These are phyloP conservation scores for Ptilonorhynchus violaceus DNA, from an alignment of 2,113 vertebrate species.

Conservation along the genomic window DNA sequence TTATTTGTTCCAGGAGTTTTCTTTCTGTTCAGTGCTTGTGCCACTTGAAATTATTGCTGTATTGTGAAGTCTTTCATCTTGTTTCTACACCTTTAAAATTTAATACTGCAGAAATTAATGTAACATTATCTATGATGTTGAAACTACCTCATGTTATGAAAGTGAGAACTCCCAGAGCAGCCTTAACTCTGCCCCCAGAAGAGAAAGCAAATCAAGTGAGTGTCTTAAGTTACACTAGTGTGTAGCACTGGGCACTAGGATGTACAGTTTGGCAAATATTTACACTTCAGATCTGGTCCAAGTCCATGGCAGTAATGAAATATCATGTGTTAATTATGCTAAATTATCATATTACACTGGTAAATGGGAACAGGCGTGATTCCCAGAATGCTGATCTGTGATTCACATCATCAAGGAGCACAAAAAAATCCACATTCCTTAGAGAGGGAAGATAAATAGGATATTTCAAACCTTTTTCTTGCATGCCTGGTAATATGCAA, in stretches of 20 bases:
- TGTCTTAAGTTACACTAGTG: background rate
- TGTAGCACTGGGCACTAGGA: background rate
- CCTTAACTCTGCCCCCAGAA: background rate
- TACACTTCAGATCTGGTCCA: background rate
- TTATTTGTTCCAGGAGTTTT: background rate
- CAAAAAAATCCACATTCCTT: background rate
- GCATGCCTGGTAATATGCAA: background rate
- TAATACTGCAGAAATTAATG: constrained; percentile 14
- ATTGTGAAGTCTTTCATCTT: background rate
- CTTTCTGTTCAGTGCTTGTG: background rate
- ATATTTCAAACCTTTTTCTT: background rate
- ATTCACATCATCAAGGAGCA: background rate
- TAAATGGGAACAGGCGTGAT: background rate
- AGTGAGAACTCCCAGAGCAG: constrained; percentile 38
- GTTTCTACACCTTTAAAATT: constrained; percentile 2
- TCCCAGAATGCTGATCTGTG: background rate
- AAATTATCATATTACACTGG: background rate
- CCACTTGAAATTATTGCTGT: background rate
- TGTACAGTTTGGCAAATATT: constrained; percentile 8
- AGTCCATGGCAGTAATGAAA: background rate
- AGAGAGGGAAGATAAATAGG: background rate
- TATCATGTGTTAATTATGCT: background rate
- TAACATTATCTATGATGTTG: background rate
- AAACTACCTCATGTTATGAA: background rate
- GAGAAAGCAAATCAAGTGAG: background rate